Evolutionary conservation across 2,113 vertebrate species (phyloP).

Genomic region (Bubalus kerabau): DNA sequence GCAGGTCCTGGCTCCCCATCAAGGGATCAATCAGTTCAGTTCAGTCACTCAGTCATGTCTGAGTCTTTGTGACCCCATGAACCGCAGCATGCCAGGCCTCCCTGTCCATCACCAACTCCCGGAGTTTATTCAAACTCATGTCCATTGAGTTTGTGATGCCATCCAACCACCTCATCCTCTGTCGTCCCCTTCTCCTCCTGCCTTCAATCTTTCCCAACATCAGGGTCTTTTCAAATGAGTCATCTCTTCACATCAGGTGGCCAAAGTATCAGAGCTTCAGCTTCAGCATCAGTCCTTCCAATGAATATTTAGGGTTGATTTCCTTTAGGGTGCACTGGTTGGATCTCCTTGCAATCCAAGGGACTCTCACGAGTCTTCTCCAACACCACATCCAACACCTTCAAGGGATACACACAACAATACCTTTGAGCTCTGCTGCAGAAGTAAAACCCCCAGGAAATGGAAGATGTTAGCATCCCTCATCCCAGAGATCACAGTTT

Average conservation of each 20-base stretch:
- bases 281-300: not conserved
- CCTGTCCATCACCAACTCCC: not conserved
- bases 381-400: not conserved
- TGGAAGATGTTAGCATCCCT: not conserved
- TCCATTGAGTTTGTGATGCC: not conserved
- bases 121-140: not conserved
- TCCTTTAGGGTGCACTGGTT: not conserved
- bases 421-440: not conserved
- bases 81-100: fast-evolving
- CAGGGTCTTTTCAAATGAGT: not conserved
- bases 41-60: fast-evolving
- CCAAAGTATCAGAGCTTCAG: not conserved
- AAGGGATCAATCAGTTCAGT: not conserved
- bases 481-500: not conserved
- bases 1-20: not conserved
- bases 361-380: not conserved
- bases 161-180: not conserved
- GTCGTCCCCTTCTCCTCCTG: not conserved
- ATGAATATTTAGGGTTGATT: not conserved
- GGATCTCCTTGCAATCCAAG: not conserved
- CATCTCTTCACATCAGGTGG: not conserved
- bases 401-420: not conserved
- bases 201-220: not conserved
- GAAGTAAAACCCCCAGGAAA: not conserved
- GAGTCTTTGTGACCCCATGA: not conserved